Evolutionary conservation across 2,888 invertebrate genomes (phyloP).

Genomic region (Chesias legatella): DNA sequence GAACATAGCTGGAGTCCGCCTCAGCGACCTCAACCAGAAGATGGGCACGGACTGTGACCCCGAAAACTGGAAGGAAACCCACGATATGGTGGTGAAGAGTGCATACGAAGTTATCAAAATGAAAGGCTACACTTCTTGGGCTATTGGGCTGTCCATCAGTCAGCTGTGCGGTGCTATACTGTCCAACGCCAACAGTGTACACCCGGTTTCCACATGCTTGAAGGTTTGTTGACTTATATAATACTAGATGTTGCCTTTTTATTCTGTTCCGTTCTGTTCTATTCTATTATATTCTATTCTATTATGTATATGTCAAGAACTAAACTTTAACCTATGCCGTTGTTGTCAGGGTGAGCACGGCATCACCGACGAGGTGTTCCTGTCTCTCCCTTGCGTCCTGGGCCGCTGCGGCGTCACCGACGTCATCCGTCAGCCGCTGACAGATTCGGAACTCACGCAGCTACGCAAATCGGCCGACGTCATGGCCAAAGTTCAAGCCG

Average conservation of each 20-base stretch:
- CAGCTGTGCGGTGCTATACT: slow-evolving; percentile 86
- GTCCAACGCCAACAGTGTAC: slow-evolving; percentile 86
- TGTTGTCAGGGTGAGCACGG: slow-evolving; percentile 32
- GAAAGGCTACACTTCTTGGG: slow-evolving; percentile 96
- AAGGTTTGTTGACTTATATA: slow-evolving; percentile 83
- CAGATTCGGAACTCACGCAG: slow-evolving; percentile 79
- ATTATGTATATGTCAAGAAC: too few species aligned
- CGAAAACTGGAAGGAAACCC: slow-evolving; percentile 89
- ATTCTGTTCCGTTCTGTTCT: too few species aligned
- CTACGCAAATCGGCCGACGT: slow-evolving; percentile 84
- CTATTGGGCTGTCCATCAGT: slow-evolving; percentile 90
- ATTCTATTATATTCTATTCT: too few species aligned
- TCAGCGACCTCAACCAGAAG: slow-evolving; percentile 87
- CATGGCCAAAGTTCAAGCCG: slow-evolving; percentile 83
- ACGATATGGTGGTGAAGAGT: slow-evolving; percentile 89
- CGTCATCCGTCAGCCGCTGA: slow-evolving; percentile 33
- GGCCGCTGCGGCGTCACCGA: too few species aligned
- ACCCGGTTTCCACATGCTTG: slow-evolving; percentile 88
- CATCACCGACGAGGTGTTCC: slow-evolving; percentile 86
- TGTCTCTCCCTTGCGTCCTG: slow-evolving; percentile 69
- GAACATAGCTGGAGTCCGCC: slow-evolving; percentile 92
- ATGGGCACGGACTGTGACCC: slow-evolving; percentile 86
- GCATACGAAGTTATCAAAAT: slow-evolving; percentile 93
- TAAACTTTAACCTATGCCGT: too few species aligned
- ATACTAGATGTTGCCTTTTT: not conserved